Base-by-base conservation (phyloP, 2,113 vertebrate species). In the Antennarius striatus region DNA sequence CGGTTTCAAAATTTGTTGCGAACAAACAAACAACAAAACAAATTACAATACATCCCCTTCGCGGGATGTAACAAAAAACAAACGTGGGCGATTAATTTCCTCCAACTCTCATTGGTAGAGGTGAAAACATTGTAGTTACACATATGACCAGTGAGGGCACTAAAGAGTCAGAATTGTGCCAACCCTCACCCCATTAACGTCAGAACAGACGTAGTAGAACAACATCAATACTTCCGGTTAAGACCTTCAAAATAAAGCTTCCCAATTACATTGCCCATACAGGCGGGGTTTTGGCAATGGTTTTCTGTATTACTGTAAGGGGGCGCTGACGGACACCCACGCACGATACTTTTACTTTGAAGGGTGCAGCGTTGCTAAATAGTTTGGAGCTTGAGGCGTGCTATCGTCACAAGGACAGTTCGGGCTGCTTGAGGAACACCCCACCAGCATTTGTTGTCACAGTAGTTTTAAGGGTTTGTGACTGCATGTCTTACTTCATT, bases 301-400 rank as follows among this genome's bases (percentile, higher is more conserved):
- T 4, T 36, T 36, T 36, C 32, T 36, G 32, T 36, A 45, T 29
- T 3, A 11, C 4, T 52, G 8, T 10, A 4, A 15, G 54, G 15
- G 39, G 32, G 9, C 29, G 16, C 10, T 9, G 7, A 36, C 7
- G 40, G 4, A 48, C 13, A 22, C 36, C 16, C 42, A 36, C n/a
- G 11, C 11, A 22, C 0, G 15, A 15, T 17, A 28, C 72, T 75
- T 80, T 83, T 71, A 29, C 43, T 80, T 71, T 84, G 79, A 82
- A 80, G 75, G 56, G 52, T 16, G 8, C 4, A 40, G 10, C 40
- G 13, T 39, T 59, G 7, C 58, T 29, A 10, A 8, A 4, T 13
- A 47, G 49, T 63, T 10, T 13, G 4, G 36, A 1, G 16, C 22
- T 61, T 69, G 9, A 50, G 55, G 22, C 63, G 49, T 49, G 36